Evolutionary conservation across 2,888 invertebrate genomes (phyloP).

Genomic region (Eurytoma adleriae): DNA sequence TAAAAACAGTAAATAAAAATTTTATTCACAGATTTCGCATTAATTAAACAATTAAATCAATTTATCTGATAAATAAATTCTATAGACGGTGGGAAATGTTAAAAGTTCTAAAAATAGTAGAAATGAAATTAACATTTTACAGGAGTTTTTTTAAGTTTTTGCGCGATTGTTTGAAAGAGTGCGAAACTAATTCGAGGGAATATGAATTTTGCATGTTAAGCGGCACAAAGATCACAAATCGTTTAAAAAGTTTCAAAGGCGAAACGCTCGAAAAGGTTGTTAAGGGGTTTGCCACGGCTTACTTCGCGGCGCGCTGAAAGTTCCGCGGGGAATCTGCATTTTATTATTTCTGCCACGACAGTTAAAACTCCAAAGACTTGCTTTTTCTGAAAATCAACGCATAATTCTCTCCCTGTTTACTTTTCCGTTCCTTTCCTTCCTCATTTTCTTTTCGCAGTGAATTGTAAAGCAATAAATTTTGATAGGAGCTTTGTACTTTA

Average conservation of each 20-base stretch:
- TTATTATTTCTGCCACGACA: conserved; percentile 71
- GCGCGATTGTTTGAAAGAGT: conserved; percentile 27
- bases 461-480: too few relatives aligned
- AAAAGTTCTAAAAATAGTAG: neutral
- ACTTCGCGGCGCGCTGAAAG: conserved; percentile 43
- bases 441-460: conserved; percentile 1
- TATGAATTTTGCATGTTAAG: conserved; percentile 55
- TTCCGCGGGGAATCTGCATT: conserved; percentile 68
- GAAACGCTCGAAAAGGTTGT: conserved; percentile 51
- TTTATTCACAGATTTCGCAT: too few relatives aligned
- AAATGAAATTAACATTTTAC: conserved; percentile 39
- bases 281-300: conserved; percentile 51
- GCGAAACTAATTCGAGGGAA: conserved; percentile 54
- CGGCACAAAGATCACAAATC: conserved; percentile 53
- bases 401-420: conserved; percentile 51
- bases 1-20: too few relatives aligned
- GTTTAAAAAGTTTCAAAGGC: conserved; percentile 55
- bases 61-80: too few relatives aligned
- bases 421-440: conserved; percentile 39
- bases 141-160: conserved; percentile 21
- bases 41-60: too few relatives aligned
- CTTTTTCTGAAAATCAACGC: conserved; percentile 45
- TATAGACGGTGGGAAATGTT: too few relatives aligned
- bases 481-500: neutral
- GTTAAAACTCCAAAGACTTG: conserved; percentile 63